Percentiles rank a stretch among this genome's conserved stretches.
Conservation (phyloP, 2,113 vertebrate genomes). For the Pristiophorus japonicus region DNA sequence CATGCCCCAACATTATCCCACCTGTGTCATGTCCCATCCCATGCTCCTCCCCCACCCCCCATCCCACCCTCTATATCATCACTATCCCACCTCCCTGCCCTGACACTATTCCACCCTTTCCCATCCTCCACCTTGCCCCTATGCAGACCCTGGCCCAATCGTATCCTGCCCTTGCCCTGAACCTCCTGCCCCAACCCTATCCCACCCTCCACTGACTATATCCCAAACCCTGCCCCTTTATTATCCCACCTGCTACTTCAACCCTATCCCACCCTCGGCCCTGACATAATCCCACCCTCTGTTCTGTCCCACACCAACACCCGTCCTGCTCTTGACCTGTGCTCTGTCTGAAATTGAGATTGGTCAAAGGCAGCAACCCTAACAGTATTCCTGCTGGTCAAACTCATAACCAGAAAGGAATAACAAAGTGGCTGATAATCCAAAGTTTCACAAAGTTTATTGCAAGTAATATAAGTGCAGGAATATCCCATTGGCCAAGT, state of each 20-base stretch:
- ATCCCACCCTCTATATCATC: background rate
- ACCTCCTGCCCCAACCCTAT: background rate
- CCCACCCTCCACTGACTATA: too few species aligned
- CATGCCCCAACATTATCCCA: background rate
- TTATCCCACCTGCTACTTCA: too few species aligned
- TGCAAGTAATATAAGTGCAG: background rate
- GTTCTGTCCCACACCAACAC: background rate
- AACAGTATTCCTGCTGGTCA: background rate
- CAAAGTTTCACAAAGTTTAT: slow-evolving; percentile 9
- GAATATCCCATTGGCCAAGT: background rate
- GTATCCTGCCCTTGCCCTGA: background rate
- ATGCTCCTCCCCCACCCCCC: too few species aligned
- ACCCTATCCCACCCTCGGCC: background rate
- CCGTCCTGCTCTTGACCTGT: background rate
- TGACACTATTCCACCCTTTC: background rate
- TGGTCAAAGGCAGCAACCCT: background rate
- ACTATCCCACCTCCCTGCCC: background rate
- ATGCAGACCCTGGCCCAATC: too few species aligned
- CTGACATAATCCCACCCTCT: background rate
- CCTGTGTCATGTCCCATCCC: background rate
- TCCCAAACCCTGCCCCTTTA: too few species aligned
- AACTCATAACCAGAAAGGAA: background rate
- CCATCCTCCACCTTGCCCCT: too few species aligned
- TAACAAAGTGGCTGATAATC: background rate
- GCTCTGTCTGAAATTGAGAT: background rate